These are phyloP conservation scores for Sphaeramia orbicularis DNA, from an alignment of 2,797 vertebrate genomes.

Conservation along the genomic window DNA sequence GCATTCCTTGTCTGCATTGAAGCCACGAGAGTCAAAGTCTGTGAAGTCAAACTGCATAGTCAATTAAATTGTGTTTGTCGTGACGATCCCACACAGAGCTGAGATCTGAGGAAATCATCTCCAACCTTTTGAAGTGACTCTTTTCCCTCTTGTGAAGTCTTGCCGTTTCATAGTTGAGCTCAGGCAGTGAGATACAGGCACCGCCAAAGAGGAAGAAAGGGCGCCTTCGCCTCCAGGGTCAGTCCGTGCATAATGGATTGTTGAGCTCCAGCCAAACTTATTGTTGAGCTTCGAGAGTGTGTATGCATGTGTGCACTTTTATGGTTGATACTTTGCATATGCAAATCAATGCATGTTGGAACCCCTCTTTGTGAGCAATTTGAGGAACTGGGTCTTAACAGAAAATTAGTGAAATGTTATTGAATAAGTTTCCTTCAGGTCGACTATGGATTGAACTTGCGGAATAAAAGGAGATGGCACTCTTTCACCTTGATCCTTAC, in stretches of 20 bases:
- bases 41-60: slow-evolving; percentile 48
- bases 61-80: slow-evolving; percentile 36
- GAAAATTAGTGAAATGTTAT: slow-evolving; percentile 25
- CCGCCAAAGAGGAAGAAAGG: slow-evolving; percentile 58
- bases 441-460: slow-evolving; percentile 12
- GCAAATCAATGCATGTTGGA: slow-evolving; percentile 18
- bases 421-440: slow-evolving; percentile 29
- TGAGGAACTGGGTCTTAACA: slow-evolving; percentile 19
- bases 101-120: slow-evolving; percentile 69
- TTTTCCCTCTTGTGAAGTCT: slow-evolving; percentile 54
- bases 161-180: slow-evolving; percentile 29
- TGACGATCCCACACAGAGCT: slow-evolving; percentile 35
- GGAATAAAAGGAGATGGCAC: slow-evolving; percentile 3
- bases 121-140: slow-evolving; percentile 68
- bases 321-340: slow-evolving; percentile 21
- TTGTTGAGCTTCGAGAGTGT: slow-evolving; percentile 30
- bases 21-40: slow-evolving; percentile 17
- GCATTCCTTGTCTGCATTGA: slow-evolving; percentile 10
- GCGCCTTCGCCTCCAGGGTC: slow-evolving; percentile 48
- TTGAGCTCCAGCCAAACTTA: slow-evolving; percentile 55
- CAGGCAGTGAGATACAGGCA: slow-evolving; percentile 6
- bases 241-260: slow-evolving; percentile 55
- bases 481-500: slow-evolving; percentile 4
- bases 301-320: slow-evolving; percentile 9
- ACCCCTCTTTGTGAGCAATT: slow-evolving; percentile 4